phyloP scores from a whole-genome alignment of 2,888 invertebrate genomes.

The Lepidocyrtinus sp. region DNA sequence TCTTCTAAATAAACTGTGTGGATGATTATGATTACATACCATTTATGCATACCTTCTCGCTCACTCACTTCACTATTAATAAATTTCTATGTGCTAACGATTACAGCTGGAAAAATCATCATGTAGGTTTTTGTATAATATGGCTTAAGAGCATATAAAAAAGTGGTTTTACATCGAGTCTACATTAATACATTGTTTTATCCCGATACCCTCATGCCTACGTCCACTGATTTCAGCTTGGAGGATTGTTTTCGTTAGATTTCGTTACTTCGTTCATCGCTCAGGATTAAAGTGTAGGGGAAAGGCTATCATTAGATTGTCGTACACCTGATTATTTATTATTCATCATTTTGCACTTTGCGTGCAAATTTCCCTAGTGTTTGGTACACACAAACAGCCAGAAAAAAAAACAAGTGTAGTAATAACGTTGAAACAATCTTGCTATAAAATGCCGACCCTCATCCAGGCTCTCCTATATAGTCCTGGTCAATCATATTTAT shows the following conservation, averaged over 20 bases:
- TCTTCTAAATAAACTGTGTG: not conserved
- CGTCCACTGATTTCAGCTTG: not conserved
- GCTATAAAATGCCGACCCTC: conserved; percentile 5
- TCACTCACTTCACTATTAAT: conserved; percentile 40
- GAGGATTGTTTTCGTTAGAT: not conserved
- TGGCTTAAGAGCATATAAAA: conserved; percentile 24
- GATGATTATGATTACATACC: not conserved
- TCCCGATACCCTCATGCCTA: not conserved
- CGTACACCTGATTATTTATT: conserved; percentile 67
- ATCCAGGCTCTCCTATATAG: not conserved
- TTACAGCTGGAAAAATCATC: not conserved
- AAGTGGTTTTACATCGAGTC: conserved; percentile 40
- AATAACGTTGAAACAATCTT: not conserved
- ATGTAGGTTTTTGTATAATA: not conserved
- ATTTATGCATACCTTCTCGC: not conserved
- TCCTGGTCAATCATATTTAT: not conserved
- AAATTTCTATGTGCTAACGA: conserved; percentile 14
- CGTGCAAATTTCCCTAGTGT: conserved; percentile 64
- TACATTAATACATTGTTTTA: too few relatives aligned
- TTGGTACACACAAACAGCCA: conserved; percentile 9
- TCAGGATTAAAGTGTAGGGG: conserved; percentile 48
- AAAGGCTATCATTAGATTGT: conserved; percentile 67
- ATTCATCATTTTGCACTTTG: conserved; percentile 68
- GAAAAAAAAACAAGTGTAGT: not conserved
- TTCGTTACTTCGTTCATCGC: conserved; percentile 28